Percentiles rank a stretch among this genome's conserved stretches.
phyloP scores from a whole-genome alignment of 23 tunicate genomes.

The Trididemnum clinides region DNA sequence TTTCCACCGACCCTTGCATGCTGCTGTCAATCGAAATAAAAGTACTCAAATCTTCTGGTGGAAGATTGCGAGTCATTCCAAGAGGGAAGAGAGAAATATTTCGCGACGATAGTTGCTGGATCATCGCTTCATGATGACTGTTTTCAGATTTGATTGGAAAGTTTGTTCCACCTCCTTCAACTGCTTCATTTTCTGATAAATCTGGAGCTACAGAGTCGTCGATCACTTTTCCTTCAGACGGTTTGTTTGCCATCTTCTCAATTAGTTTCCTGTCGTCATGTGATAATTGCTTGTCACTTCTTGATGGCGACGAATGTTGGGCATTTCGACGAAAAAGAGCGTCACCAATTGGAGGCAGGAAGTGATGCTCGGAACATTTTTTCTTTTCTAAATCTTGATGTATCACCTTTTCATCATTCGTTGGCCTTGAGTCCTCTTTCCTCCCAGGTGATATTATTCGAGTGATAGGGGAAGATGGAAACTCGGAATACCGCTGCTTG shows the following conservation, averaged over 20 bases:
- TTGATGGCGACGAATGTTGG: neutral
- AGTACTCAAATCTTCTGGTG: constrained; percentile 19
- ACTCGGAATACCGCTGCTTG: neutral
- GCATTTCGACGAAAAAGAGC: constrained; percentile 52
- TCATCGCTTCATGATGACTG: neutral
- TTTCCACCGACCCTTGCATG: constrained; percentile 29
- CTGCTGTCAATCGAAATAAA: constrained; percentile 24
- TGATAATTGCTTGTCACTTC: neutral
- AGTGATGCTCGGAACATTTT: constrained; percentile 1
- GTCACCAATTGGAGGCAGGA: constrained; percentile 67
- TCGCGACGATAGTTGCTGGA: constrained; percentile 37
- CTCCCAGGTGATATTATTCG: neutral
- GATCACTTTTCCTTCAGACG: neutral
- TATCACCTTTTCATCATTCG: neutral
- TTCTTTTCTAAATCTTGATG: neutral
- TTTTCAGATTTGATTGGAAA: constrained; percentile 54
- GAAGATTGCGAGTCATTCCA: neutral
- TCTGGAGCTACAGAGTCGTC: neutral
- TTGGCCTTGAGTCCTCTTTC: neutral
- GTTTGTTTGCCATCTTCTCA: neutral
- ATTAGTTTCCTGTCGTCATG: neutral
- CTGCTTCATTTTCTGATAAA: neutral
- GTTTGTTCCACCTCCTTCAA: neutral
- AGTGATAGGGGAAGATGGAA: neutral
- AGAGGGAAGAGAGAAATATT: constrained; percentile 5